Evolutionary conservation across 1,140 invertebrate species (phyloP).

Genomic region (Battus philenor): DNA sequence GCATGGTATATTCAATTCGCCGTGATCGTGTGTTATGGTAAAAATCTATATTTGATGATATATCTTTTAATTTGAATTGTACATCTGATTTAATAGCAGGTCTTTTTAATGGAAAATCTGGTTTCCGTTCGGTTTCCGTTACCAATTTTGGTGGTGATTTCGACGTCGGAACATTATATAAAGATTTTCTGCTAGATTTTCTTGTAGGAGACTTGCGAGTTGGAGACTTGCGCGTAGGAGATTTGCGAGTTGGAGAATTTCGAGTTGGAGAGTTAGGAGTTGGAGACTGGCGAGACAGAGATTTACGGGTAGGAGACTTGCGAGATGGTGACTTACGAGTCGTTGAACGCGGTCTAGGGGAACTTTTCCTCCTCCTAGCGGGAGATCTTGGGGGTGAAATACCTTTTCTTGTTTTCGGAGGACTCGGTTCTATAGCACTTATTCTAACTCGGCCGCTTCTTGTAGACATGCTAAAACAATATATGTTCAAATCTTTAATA

Average conservation of each 20-base stretch:
- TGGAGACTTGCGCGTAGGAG: constrained; percentile 42
- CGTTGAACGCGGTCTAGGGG: constrained; percentile 34
- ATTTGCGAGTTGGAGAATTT: constrained; percentile 27
- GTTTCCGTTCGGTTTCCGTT: constrained; percentile 36
- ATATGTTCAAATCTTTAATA: neutral
- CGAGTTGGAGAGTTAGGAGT: constrained; percentile 41
- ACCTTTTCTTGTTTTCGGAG: constrained; percentile 50
- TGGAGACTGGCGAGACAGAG: constrained; percentile 29
- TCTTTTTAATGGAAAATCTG: constrained; percentile 51
- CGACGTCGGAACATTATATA: constrained; percentile 42
- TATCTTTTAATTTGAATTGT: constrained; percentile 36
- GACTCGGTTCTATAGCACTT: constrained; percentile 46
- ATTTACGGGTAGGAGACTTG: constrained; percentile 53
- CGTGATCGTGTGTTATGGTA: constrained; percentile 42
- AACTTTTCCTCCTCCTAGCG: constrained; percentile 58
- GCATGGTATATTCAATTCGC: constrained; percentile 51
- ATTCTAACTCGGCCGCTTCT: constrained; percentile 54
- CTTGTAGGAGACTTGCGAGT: constrained; percentile 39
- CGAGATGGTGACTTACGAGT: constrained; percentile 29
- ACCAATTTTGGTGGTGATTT: constrained; percentile 54
- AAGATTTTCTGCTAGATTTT: constrained; percentile 40
- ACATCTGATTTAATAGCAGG: constrained; percentile 39
- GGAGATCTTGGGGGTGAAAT: constrained; percentile 61
- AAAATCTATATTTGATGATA: constrained; percentile 38
- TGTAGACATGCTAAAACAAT: constrained; percentile 50